Percentiles rank a stretch among this genome's conserved stretches.
Evolutionary conservation across 2,888 invertebrate genomes (phyloP).

Genomic region (Amaurobius ferox): DNA sequence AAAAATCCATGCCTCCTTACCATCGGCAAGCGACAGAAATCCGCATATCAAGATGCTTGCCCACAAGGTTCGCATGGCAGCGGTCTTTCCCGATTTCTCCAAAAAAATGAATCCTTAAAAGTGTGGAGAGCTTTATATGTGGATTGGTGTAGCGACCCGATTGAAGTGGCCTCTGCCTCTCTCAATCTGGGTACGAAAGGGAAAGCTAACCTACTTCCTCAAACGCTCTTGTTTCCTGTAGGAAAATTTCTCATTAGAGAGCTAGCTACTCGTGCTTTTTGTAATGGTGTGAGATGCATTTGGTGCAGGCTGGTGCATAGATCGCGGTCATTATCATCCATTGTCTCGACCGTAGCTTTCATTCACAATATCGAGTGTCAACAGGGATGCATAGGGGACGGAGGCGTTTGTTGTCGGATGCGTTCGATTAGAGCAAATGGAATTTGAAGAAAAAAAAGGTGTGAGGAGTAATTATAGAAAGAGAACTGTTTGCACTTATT

Average conservation of each 20-base stretch:
- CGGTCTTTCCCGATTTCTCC: slow-evolving; percentile 42
- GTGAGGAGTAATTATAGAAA: too few relatives aligned
- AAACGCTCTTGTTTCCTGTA: slow-evolving; percentile 51
- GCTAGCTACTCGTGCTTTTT: slow-evolving; percentile 50
- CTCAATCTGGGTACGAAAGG: slow-evolving; percentile 63
- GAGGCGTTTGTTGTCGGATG: too few relatives aligned
- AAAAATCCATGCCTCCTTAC: slow-evolving; percentile 21
- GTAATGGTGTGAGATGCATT: slow-evolving; percentile 22
- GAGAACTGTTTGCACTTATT: too few relatives aligned
- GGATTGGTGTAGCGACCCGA: slow-evolving; percentile 60
- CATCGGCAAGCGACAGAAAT: slow-evolving; percentile 55
- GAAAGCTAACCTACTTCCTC: slow-evolving; percentile 69
- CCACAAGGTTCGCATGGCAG: slow-evolving; percentile 44
- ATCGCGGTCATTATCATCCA: slow-evolving; percentile 63
- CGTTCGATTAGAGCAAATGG: too few relatives aligned
- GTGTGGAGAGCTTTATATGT: slow-evolving; percentile 67
- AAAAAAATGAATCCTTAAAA: slow-evolving; percentile 62
- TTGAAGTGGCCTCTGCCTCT: slow-evolving; percentile 38
- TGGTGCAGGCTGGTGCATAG: slow-evolving; percentile 41
- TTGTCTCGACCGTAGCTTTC: slow-evolving; percentile 16
- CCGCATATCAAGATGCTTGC: slow-evolving; percentile 53
- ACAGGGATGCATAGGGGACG: slow-evolving; percentile 1
- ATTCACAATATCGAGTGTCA: slow-evolving; percentile 22
- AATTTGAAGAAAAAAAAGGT: too few relatives aligned
- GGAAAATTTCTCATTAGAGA: slow-evolving; percentile 62